Evolutionary conservation across 2,797 vertebrate genomes (phyloP).

Genomic region (Muscicapa striata): DNA sequence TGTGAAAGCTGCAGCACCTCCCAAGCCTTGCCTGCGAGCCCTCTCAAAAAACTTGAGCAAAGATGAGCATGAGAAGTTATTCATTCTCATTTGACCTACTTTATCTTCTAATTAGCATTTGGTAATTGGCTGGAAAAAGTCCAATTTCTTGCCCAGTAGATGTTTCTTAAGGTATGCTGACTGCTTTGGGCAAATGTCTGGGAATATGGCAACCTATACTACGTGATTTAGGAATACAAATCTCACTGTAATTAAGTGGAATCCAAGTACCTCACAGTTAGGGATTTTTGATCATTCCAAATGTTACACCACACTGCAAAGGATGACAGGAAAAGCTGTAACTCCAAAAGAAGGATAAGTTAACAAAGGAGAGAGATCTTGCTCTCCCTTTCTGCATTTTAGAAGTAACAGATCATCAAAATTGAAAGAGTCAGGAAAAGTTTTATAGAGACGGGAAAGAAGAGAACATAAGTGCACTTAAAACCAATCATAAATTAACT

Average conservation of each 20-base stretch:
- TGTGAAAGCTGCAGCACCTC: not conserved
- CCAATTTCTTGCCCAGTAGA: constrained; percentile 8
- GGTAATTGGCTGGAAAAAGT: constrained; percentile 47
- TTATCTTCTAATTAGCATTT: constrained; percentile 43
- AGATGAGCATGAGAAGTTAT: not conserved
- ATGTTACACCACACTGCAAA: not conserved
- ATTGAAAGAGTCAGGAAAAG: not conserved
- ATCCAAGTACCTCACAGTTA: not conserved
- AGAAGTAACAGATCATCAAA: not conserved
- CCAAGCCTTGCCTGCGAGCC: not conserved
- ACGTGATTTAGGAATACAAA: constrained; percentile 3
- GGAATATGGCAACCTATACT: not conserved
- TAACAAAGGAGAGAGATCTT: not conserved
- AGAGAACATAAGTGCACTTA: not conserved
- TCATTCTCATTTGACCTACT: constrained; percentile 37
- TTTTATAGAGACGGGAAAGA: not conserved
- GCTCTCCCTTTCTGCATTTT: not conserved
- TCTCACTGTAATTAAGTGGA: not conserved
- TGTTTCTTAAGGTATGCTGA: not conserved
- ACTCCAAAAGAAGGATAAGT: not conserved
- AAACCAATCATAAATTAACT: not conserved
- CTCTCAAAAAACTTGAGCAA: not conserved
- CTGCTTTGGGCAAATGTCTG: not conserved
- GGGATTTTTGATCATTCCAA: not conserved
- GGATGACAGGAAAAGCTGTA: not conserved